Conservation (phyloP, 2,888 invertebrate genomes). For the Prenolepis imparis region DNA sequence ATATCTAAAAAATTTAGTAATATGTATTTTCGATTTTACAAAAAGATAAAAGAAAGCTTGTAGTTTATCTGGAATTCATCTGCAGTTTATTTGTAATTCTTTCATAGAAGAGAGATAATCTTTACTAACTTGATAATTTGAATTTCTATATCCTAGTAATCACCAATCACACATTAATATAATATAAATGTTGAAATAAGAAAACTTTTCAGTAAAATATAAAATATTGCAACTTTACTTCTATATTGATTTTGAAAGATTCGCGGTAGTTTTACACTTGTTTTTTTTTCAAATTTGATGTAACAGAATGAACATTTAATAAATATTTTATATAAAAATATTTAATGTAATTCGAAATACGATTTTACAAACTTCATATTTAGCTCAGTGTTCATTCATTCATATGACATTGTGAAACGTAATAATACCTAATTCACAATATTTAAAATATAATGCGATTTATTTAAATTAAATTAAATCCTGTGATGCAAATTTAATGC, state of each 20-base stretch:
- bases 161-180: background rate
- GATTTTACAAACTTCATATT: slow-evolving; percentile 36
- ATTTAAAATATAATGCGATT: slow-evolving; percentile 47
- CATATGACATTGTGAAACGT: slow-evolving; percentile 25
- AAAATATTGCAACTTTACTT: slow-evolving; percentile 10
- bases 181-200: background rate
- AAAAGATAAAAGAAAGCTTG: background rate
- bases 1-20: background rate
- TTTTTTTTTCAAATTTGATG: background rate
- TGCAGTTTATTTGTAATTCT: background rate
- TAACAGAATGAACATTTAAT: background rate
- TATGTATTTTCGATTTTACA: background rate
- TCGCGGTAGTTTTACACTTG: background rate
- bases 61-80: background rate
- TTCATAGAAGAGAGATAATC: background rate
- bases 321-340: background rate
- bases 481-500: slow-evolving; percentile 20
- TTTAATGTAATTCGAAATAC: background rate
- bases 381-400: slow-evolving; percentile 1
- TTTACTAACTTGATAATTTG: background rate
- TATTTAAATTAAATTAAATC: slow-evolving; percentile 47
- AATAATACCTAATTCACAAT: slow-evolving; percentile 45
- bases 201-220: background rate
- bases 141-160: background rate
- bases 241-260: background rate